Base-by-base conservation (phyloP, 1,140 invertebrate species). In the Pseudomyrmex dendroicus region DNA sequence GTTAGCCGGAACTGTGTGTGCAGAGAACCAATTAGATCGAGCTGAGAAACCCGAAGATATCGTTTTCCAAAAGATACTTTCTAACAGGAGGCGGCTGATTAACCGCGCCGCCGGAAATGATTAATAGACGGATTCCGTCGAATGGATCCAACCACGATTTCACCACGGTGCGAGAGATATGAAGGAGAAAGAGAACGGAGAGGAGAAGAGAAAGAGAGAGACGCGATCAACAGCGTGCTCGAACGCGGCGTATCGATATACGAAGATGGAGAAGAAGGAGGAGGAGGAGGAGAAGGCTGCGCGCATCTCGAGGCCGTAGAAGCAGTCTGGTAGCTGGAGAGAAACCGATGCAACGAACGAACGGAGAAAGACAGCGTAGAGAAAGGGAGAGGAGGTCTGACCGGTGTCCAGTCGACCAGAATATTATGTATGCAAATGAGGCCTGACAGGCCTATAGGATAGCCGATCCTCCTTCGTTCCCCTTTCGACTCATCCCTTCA, bases 371-470 rank as follows among this genome's bases (percentile, higher is more conserved):
- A 85, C 78, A 59, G 44, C 44, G 22, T 59, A 66, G 52, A 44
- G 48, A 50, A 59, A 63, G 57, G 87, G 73, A 70, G 74, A 82
- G 85, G 90, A 92, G 91, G 91, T 91, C 86, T 92, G 92, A 93
- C 92, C 92, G 91, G 91, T 92, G 93, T 92, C 92, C 93, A 93
- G 92, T 92, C 92, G 91, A 93, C 90, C 94, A 93, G 93, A 94
- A 94, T 93, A 93, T 94, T 94, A 94, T 94, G 93, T 93, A 94
- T 94, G 94, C 93, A 94, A 94, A 94, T 94, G 91, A 94, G 90
- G 83, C 48, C 90, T 91, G 92, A 94, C 91, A 91, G 90, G 90
- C 92, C 90, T 93, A 91, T 91, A 91, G 89, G 86, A 89, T 90
- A 90, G 78, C 84, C 83, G 76, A 70, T 86, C 85, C 78, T 83